Conservation (phyloP, 35 echinoderm and acorn worm genomes). For the Ptychodera flava region DNA sequence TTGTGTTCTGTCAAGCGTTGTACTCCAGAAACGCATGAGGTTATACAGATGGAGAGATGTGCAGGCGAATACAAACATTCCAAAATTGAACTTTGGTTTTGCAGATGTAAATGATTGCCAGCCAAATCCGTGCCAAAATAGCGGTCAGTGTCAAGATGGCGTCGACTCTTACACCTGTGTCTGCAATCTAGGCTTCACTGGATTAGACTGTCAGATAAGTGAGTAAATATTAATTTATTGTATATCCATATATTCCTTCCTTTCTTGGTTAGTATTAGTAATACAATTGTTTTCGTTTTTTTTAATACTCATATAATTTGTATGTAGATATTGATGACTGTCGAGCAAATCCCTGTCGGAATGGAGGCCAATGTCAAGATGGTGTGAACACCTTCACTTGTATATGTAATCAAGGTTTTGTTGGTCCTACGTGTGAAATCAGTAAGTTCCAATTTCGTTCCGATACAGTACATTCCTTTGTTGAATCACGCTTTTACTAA, state of each 20-base stretch:
- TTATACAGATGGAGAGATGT: not conserved
- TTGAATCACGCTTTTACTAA: not conserved
- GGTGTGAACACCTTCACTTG: not conserved
- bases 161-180: not conserved
- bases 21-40: not conserved
- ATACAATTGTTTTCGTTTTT: not conserved
- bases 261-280: not conserved
- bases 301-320: too few relatives aligned
- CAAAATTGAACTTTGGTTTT: not conserved
- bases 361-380: not conserved
- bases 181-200: not conserved
- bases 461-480: not conserved
- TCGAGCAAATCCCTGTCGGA: not conserved
- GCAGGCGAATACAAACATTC: not conserved
- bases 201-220: not conserved
- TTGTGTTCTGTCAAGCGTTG: not conserved
- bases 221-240: not conserved
- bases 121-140: not conserved
- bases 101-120: not conserved
- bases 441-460: not conserved
- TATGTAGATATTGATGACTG: constrained; percentile 2
- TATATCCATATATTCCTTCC: not conserved
- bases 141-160: not conserved
- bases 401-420: not conserved
- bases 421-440: not conserved